A percentile compares a stretch with the other conserved stretches of the same genome.
These are phyloP conservation scores for Distichodus sexfasciatus DNA, from an alignment of 2,797 vertebrate genomes.

Conservation along the genomic window DNA sequence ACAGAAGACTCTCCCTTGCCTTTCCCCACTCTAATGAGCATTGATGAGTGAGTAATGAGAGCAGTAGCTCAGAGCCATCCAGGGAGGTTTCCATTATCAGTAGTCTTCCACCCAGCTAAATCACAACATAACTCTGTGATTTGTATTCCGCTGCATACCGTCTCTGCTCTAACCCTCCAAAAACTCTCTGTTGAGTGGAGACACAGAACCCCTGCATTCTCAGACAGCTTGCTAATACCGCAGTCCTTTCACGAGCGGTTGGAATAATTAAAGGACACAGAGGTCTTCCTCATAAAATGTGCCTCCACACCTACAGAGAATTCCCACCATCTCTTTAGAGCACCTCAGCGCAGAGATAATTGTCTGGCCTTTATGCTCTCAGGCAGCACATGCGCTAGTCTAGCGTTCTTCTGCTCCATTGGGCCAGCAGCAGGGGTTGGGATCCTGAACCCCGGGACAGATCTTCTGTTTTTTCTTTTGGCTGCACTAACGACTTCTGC, in stretches of 20 bases:
- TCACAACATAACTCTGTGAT: neutral
- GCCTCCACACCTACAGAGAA: slow-evolving; percentile 4
- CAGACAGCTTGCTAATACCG: slow-evolving; percentile 11
- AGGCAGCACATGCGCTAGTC: neutral
- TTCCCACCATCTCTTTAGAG: neutral
- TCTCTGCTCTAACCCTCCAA: neutral
- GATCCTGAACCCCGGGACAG: neutral
- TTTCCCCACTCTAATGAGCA: slow-evolving; percentile 12
- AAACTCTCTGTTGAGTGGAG: slow-evolving; percentile 3
- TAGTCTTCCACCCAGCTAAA: neutral
- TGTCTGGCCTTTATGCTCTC: neutral
- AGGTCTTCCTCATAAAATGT: slow-evolving; percentile 18
- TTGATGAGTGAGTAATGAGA: slow-evolving; percentile 9
- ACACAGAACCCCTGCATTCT: slow-evolving; percentile 17
- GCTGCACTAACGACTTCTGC: slow-evolving; percentile 30
- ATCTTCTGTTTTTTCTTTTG: neutral
- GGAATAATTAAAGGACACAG: slow-evolving; percentile 39
- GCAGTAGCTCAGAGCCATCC: neutral
- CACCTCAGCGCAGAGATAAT: neutral
- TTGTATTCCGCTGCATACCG: neutral
- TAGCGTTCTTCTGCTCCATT: slow-evolving; percentile 4
- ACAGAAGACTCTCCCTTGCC: neutral
- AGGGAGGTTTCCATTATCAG: slow-evolving; percentile 1
- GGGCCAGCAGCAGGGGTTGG: neutral
- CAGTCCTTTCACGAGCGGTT: slow-evolving; percentile 22